A percentile compares a stretch with the other conserved stretches of the same genome.
Evolutionary conservation across 2,888 invertebrate genomes (phyloP).

Genomic region (Sialis fuliginosa): DNA sequence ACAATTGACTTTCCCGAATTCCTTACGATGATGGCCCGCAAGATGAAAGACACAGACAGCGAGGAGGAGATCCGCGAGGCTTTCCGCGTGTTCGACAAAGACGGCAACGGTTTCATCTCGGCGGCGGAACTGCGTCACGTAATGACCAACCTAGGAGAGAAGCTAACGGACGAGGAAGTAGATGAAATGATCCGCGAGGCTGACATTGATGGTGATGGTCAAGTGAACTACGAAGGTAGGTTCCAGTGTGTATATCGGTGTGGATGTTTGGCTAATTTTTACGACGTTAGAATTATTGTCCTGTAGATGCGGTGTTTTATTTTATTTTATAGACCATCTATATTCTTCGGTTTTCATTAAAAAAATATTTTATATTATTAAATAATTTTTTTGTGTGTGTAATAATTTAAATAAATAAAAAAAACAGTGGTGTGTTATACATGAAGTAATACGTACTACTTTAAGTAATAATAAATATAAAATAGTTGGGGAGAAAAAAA

Average conservation of each 20-base stretch:
- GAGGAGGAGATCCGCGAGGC: slow-evolving; percentile 99
- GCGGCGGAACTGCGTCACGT: slow-evolving; percentile 97
- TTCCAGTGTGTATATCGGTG: slow-evolving; percentile 2
- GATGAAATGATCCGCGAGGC: slow-evolving; percentile 99
- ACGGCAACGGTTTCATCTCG: slow-evolving; percentile 98
- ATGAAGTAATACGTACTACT: no score
- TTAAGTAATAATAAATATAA: no score
- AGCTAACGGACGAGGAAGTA: slow-evolving; percentile 97
- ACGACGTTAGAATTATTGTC: neutral
- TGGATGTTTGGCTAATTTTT: neutral
- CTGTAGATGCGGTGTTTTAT: no score
- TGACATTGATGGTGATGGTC: slow-evolving; percentile 97
- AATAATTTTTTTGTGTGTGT: no score
- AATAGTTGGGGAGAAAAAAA: no score
- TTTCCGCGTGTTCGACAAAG: slow-evolving; percentile 98
- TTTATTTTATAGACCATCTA: no score
- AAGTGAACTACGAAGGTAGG: slow-evolving; percentile 91
- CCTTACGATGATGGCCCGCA: slow-evolving; percentile 99
- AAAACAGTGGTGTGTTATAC: no score
- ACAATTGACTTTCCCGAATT: slow-evolving; percentile 99
- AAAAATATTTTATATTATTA: no score
- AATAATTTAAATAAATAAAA: no score
- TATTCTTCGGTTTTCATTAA: no score
- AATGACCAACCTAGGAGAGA: slow-evolving; percentile 99
- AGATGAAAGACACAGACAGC: slow-evolving; percentile 99